Conservation (phyloP, 1,140 invertebrate genomes). For the Coelopa frigida region DNA sequence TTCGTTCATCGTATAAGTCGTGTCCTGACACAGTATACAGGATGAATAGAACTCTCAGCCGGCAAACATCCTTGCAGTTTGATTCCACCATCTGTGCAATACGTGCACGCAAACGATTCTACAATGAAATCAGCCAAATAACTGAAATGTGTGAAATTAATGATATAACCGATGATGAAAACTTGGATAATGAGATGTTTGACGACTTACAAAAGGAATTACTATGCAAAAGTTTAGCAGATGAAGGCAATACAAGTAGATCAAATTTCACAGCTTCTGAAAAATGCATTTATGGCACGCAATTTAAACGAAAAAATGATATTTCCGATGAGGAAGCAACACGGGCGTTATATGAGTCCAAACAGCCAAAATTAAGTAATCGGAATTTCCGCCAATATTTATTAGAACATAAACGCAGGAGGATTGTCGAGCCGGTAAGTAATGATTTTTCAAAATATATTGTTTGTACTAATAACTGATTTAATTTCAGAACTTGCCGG, state of each 20-base stretch:
- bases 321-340: conserved; percentile 29
- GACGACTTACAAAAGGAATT: too few relatives aligned
- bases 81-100: conserved; percentile 46
- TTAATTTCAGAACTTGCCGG: conserved; percentile 38
- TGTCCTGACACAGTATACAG: conserved; percentile 47
- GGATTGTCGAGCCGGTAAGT: conserved; percentile 51
- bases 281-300: conserved; percentile 35
- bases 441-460: conserved; percentile 13
- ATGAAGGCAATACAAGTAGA: too few relatives aligned
- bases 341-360: conserved; percentile 22
- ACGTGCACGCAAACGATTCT: conserved; percentile 45
- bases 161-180: conserved; percentile 26
- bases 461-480: neutral
- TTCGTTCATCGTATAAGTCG: conserved; percentile 52
- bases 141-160: conserved; percentile 45
- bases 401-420: conserved; percentile 55
- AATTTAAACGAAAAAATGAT: conserved; percentile 27
- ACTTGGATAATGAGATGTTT: conserved; percentile 16
- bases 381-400: conserved; percentile 63
- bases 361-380: conserved; percentile 46
- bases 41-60: neutral
- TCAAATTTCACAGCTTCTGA: too few relatives aligned
- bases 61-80: conserved; percentile 10
- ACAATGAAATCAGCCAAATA: conserved; percentile 31
- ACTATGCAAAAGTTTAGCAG: too few relatives aligned